These are phyloP conservation scores for Botia kubotai DNA, from an alignment of 2,797 vertebrate genomes.

Conservation along the genomic window DNA sequence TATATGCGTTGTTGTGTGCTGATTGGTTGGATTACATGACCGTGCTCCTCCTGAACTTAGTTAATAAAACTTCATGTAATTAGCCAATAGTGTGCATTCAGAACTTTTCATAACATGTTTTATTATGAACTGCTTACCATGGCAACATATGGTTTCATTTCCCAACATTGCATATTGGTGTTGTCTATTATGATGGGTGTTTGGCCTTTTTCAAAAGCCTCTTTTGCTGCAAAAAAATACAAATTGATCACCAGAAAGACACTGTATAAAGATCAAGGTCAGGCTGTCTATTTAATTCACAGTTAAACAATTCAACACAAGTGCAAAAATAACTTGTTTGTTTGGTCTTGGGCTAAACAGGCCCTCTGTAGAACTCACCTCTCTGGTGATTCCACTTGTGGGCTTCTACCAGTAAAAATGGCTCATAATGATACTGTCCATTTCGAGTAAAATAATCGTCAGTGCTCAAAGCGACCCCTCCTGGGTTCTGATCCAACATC, in stretches of 20 bases:
- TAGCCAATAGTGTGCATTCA: not conserved
- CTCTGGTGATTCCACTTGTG: conserved; percentile 93
- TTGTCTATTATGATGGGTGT: conserved; percentile 97
- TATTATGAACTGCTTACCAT: conserved; percentile 75
- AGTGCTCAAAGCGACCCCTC: conserved; percentile 87
- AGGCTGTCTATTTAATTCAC: not conserved
- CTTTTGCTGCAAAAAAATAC: conserved; percentile 80
- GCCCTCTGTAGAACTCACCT: conserved; percentile 77
- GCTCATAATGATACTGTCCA: conserved; percentile 86
- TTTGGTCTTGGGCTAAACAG: not conserved
- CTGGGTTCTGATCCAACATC: conserved; percentile 86
- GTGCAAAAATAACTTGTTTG: not conserved
- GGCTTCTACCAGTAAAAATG: conserved; percentile 83
- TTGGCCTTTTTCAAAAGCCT: conserved; percentile 85
- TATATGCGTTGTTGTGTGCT: no score
- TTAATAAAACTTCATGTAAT: no score
- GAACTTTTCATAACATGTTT: not conserved
- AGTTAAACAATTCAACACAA: not conserved
- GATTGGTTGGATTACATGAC: no score
- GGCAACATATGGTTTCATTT: conserved; percentile 95
- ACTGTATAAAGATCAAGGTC: not conserved
- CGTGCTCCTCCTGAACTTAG: no score
- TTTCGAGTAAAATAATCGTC: conserved; percentile 89
- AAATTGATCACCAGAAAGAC: conserved; percentile 1
- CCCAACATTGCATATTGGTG: conserved; percentile 96